Percentiles rank a stretch among this genome's conserved stretches.
phyloP scores from a whole-genome alignment of 1,140 invertebrate species.

The Lerema accius region DNA sequence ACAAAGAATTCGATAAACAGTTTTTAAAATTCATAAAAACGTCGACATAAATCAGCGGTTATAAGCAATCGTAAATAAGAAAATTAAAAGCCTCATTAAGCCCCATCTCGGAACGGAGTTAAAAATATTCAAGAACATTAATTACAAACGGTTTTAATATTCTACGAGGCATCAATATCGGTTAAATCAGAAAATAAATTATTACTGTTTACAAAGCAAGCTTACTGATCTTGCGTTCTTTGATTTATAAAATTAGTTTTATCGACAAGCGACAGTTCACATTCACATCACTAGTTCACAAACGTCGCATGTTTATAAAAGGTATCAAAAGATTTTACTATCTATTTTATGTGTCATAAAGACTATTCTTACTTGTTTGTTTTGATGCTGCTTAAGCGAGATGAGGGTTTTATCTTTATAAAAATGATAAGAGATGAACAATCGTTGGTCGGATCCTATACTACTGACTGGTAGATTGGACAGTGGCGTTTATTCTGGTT shows the following conservation, averaged over 20 bases:
- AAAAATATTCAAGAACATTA: constrained; percentile 42
- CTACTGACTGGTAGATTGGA: constrained; percentile 13
- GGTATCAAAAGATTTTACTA: not conserved
- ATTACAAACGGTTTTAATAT: constrained; percentile 37
- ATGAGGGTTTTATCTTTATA: constrained; percentile 58
- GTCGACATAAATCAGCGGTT: not conserved
- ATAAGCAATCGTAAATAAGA: constrained; percentile 5
- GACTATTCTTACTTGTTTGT: constrained; percentile 11
- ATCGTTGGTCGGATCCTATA: constrained; percentile 30
- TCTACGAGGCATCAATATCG: constrained; percentile 39
- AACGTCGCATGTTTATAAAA: not conserved
- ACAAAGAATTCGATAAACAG: not conserved
- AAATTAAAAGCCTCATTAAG: constrained; percentile 26
- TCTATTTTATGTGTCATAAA: constrained; percentile 1
- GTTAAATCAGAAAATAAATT: constrained; percentile 50
- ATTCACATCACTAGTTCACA: constrained; percentile 41
- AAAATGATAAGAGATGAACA: constrained; percentile 69
- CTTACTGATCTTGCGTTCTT: constrained; percentile 43
- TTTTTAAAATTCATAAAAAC: constrained; percentile 10
- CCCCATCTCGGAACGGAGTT: constrained; percentile 32
- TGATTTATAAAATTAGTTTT: constrained; percentile 68
- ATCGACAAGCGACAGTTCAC: constrained; percentile 48
- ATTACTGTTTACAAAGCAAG: constrained; percentile 54
- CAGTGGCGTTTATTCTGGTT: constrained; percentile 25
- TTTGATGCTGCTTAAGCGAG: constrained; percentile 27